Base-by-base conservation (phyloP, 2,113 vertebrate genomes). In the Alosa alosa region DNA sequence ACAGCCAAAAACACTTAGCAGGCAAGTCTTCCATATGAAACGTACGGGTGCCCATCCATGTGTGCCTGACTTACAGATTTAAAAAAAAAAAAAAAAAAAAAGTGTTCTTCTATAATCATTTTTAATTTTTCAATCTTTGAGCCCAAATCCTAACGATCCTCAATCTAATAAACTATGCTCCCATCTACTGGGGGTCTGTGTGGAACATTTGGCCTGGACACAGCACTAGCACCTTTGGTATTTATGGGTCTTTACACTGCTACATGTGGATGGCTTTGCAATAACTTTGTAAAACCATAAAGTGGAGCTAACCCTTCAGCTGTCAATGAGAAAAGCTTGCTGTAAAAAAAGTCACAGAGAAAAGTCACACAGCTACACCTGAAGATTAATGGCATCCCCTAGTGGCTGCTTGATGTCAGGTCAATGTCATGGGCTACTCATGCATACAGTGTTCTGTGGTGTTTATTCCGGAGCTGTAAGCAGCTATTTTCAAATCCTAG, bases 381-480 rank as follows among this genome's bases (percentile, higher is more conserved):
- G 72, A 36, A 88, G 91, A 87, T 90, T 90, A 90, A 92, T 90
- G 93, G 86, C 87, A 85, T 49, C 87, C 93, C 93, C 94, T 93
- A 90, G 93, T 92, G 94, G 90, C 68, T 44, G 49, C 17, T 17
- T 47, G 3, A 7, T 60, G 25, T 46, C 13, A 84, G 13, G 83
- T 31, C 52, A 39, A 25, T 39, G 31, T 39, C 72, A 78, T 36
- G 13, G 72, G 31, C 31, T 17, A 75, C 25, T 36, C 11, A 39
- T 11, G 17, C 72, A 17, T 17, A 18, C 22, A 1, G 60, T 44
- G 41, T 44, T 44, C 4, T 44, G 41, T 57, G 17, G 2, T 13
- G 18, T 11, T 57, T 20, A 57, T 13, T 3, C 52, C 15, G 4
- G 1, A 20, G 13, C 17, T 18, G 52, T 57, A 57, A 20, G 15